Conservation (phyloP, 2,888 invertebrate species). For the Patella ulyssiponensis region DNA sequence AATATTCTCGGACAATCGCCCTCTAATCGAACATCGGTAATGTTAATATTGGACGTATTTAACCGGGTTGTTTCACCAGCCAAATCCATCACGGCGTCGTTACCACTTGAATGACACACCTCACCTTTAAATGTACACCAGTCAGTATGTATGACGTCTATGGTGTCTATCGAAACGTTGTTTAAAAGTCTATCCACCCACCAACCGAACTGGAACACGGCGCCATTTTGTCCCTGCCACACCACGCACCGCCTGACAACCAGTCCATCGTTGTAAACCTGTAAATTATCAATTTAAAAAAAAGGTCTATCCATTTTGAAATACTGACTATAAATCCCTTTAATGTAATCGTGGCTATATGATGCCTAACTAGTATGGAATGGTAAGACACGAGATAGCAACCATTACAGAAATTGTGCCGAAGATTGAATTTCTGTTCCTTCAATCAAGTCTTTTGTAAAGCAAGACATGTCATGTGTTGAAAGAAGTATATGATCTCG, state of each 20-base stretch:
- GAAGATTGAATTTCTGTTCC: no score
- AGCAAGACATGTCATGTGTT: no score
- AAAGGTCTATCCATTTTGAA: no score
- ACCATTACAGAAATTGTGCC: no score
- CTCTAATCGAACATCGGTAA: slow-evolving; percentile 10
- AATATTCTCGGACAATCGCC: slow-evolving; percentile 13
- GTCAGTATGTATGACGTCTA: slow-evolving; percentile 26
- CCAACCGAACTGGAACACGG: slow-evolving; percentile 28
- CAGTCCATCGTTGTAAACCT: slow-evolving; percentile 21
- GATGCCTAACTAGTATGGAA: no score
- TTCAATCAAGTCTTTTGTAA: no score
- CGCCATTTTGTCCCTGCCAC: slow-evolving; percentile 27
- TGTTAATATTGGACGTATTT: not conserved
- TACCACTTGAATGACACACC: slow-evolving; percentile 13
- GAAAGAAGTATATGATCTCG: no score
- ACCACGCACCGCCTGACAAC: slow-evolving; percentile 19
- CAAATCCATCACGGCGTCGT: slow-evolving; percentile 14
- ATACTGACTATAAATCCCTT: no score
- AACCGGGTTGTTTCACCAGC: slow-evolving; percentile 6
- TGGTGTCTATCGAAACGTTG: slow-evolving; percentile 14
- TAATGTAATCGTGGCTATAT: no score
- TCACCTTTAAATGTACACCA: slow-evolving; percentile 23
- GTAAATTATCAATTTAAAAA: not conserved
- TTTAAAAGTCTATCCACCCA: slow-evolving; percentile 10
- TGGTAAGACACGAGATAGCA: no score